Conservation (phyloP, 2,888 invertebrate genomes). For the Stomorhina lunata region DNA sequence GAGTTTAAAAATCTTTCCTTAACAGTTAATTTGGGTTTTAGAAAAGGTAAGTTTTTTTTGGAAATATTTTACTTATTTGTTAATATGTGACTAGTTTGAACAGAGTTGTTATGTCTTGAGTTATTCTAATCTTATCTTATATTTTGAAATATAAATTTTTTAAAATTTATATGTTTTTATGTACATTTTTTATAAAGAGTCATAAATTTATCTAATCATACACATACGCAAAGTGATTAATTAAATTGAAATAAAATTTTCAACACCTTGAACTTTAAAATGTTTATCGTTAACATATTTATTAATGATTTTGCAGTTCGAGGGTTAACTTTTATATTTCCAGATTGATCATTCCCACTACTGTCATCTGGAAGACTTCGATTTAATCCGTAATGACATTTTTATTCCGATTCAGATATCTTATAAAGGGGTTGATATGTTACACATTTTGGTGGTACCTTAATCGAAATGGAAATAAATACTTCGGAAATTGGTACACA, state of each 20-base stretch:
- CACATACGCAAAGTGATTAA: neutral
- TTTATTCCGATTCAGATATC: too few species aligned
- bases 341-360: too few species aligned
- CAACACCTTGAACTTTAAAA: neutral
- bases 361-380: too few species aligned
- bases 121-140: neutral
- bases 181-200: neutral
- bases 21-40: slow-evolving; percentile 86
- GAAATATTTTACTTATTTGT: neutral
- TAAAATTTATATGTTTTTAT: neutral
- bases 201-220: neutral
- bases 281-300: neutral
- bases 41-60: slow-evolving; percentile 87
- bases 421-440: too few species aligned
- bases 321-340: too few species aligned
- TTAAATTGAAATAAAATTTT: neutral
- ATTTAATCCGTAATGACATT: too few species aligned
- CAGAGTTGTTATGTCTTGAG: neutral
- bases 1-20: slow-evolving; percentile 87
- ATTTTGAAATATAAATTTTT: neutral
- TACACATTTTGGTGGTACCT: too few species aligned
- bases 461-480: too few species aligned
- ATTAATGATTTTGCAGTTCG: neutral
- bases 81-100: neutral
- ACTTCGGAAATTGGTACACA: too few species aligned